Conservation (phyloP, 2,888 invertebrate species). For the Elgonia sp. region DNA sequence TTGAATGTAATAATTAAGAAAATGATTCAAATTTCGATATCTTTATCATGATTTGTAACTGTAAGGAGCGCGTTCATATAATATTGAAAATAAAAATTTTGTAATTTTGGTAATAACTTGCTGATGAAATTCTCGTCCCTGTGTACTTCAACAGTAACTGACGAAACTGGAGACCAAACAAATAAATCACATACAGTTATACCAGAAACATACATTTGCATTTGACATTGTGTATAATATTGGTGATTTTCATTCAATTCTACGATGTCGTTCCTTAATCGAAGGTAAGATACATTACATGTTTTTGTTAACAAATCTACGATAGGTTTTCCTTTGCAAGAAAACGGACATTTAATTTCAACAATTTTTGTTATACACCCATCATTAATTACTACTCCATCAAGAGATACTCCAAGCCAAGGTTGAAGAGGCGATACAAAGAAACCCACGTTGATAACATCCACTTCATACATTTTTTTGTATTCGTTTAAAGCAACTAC, state of each 20-base stretch:
- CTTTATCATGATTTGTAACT: background rate
- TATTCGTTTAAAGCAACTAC: conserved; percentile 53
- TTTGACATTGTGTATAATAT: conserved; percentile 63
- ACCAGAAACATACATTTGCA: conserved; percentile 55
- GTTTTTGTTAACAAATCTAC: background rate
- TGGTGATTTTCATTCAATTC: conserved; percentile 34
- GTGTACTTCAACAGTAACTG: conserved; percentile 18
- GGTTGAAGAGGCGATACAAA: conserved; percentile 65
- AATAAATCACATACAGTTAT: conserved; percentile 54
- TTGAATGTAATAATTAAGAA: background rate
- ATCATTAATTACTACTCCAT: conserved; percentile 74
- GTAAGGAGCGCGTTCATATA: conserved; percentile 4
- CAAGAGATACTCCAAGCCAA: conserved; percentile 71
- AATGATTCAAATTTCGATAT: background rate
- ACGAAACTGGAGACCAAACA: conserved; percentile 49
- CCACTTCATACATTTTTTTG: conserved; percentile 15
- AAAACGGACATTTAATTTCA: conserved; percentile 75
- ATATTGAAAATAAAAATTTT: conserved; percentile 30
- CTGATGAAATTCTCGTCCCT: conserved; percentile 13
- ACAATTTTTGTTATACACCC: conserved; percentile 60
- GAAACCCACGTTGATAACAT: conserved; percentile 60
- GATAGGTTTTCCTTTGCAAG: conserved; percentile 45
- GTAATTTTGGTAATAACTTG: conserved; percentile 8
- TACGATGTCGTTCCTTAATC: background rate
- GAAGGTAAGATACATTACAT: conserved; percentile 33